Evolutionary conservation across 2,113 vertebrate species (phyloP), one percentile per base, ranked within the genome.

Genomic region (Hiodon tergisus): DNA sequence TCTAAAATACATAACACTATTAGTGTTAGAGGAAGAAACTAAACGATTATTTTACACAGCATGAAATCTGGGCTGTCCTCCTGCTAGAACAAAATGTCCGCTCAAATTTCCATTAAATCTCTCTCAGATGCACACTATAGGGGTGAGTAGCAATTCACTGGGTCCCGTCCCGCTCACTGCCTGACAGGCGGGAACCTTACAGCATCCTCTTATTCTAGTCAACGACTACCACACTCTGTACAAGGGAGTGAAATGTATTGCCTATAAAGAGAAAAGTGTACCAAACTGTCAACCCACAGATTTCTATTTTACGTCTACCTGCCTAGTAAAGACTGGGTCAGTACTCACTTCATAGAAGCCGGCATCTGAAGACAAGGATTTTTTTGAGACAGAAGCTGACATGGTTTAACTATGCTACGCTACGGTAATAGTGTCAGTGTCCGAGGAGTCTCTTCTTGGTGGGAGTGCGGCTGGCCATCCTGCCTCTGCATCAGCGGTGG

Each of bases 1-100:
- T 31, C 95, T 95, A 98, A 98, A 99, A 98, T 96, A 97, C 94
- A 92, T 92, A 95, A 95, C 91, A 89, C 90, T 88, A 91, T 93
- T 92, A 90, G 89, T 89, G 86, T 89, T 81, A 87, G 91, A 90
- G 76, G 90, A 88, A 89, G 86, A 93, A 85, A 78, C 77, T 81
- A 82, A 66, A 62, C 13, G 14, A 66, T 55, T 66, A 67, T 74
- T 85, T 80, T 57, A 74, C 71, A 78, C 78, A 85, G 88, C 89
- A 87, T 91, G 89, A 92, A 91, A 84, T 86, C 86, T 58, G 59
- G 72, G 66, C 67, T 53, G 46, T 55, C 88, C 90, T 87, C 87
- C 89, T 84, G 78, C 78, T 83, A 89, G 86, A 74, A 89, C 85
- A 89, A 92, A 85, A 71, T 13, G 79, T 81, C 79, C 0, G 0